Percentiles rank a stretch among this genome's conserved stretches.
phyloP scores from a whole-genome alignment of 2,888 invertebrate genomes.

The Leptothorax acervorum region DNA sequence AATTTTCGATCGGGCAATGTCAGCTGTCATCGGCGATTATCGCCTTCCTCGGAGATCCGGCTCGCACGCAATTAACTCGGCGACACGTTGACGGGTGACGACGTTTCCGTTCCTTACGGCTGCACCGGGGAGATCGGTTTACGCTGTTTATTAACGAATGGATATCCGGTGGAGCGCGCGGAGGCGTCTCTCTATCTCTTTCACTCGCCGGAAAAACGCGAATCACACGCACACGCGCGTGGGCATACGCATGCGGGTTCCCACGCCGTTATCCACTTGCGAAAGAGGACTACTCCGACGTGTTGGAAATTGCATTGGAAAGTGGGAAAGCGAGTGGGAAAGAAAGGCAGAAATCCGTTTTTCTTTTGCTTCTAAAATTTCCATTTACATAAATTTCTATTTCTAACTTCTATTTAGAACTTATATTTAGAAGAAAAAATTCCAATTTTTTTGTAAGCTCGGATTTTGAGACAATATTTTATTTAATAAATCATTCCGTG shows the following conservation, averaged over 20 bases:
- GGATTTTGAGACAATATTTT: not conserved
- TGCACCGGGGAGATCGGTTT: conserved; percentile 30
- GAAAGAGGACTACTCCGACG: conserved; percentile 64
- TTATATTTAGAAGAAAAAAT: not conserved
- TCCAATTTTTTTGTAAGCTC: not conserved
- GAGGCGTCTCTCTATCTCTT: conserved; percentile 33
- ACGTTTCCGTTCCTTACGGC: conserved; percentile 26
- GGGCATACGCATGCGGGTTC: conserved; percentile 56
- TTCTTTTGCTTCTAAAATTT: not conserved
- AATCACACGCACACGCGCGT: conserved; percentile 37
- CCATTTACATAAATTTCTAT: not conserved
- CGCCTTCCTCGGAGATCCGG: not conserved
- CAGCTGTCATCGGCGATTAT: conserved; percentile 18
- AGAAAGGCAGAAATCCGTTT: not conserved
- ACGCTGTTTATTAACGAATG: conserved; percentile 43
- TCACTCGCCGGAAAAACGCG: conserved; percentile 34
- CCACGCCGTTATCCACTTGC: conserved; percentile 68
- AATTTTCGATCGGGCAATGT: not conserved
- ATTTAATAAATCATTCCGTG: not conserved
- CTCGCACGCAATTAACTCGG: conserved; percentile 23
- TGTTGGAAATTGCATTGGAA: conserved; percentile 33
- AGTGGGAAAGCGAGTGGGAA: not conserved
- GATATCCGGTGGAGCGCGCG: conserved; percentile 45
- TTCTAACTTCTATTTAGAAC: not conserved
- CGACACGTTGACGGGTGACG: conserved; percentile 3